Percentiles rank a stretch among this genome's conserved stretches.
Conservation (phyloP, 1,140 invertebrate genomes). For the Neocloeon triangulifer region DNA sequence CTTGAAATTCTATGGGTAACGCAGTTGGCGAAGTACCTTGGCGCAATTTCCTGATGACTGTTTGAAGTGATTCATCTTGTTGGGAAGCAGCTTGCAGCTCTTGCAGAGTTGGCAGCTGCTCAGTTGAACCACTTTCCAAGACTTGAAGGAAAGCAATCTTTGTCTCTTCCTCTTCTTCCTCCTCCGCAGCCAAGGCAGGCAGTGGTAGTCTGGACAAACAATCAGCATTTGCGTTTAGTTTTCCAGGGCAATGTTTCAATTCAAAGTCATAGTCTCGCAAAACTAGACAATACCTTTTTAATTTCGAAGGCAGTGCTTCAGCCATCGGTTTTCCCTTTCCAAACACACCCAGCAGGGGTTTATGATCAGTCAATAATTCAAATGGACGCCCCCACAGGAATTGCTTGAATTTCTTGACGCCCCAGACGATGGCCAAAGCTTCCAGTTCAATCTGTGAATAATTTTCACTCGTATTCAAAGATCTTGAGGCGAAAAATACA, state of each 20-base stretch:
- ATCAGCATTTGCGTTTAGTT: neutral
- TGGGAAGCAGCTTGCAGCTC: neutral
- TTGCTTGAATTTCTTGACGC: constrained; percentile 20
- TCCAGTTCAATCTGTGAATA: constrained; percentile 25
- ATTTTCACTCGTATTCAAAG: constrained; percentile 18
- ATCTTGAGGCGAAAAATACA: constrained; percentile 16
- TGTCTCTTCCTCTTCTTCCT: neutral
- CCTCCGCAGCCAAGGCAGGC: neutral
- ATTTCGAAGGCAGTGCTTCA: constrained; percentile 11
- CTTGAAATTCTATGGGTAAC: too few species aligned
- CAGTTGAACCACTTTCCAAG: too few species aligned
- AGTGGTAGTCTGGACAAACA: neutral
- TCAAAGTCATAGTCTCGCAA: constrained; percentile 9
- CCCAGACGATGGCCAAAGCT: constrained; percentile 18
- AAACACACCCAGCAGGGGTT: constrained; percentile 17
- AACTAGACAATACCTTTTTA: constrained; percentile 8
- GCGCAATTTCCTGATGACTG: too few species aligned
- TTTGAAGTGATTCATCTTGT: neutral
- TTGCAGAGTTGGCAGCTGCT: too few species aligned
- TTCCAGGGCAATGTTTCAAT: constrained; percentile 9
- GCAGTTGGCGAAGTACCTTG: too few species aligned
- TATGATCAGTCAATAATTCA: constrained; percentile 17
- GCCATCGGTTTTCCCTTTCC: constrained; percentile 12
- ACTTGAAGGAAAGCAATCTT: neutral
- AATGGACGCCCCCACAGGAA: constrained; percentile 19